phyloP scores from a whole-genome alignment of 2,797 vertebrate genomes.

The Brachyrhaphis roseni region DNA sequence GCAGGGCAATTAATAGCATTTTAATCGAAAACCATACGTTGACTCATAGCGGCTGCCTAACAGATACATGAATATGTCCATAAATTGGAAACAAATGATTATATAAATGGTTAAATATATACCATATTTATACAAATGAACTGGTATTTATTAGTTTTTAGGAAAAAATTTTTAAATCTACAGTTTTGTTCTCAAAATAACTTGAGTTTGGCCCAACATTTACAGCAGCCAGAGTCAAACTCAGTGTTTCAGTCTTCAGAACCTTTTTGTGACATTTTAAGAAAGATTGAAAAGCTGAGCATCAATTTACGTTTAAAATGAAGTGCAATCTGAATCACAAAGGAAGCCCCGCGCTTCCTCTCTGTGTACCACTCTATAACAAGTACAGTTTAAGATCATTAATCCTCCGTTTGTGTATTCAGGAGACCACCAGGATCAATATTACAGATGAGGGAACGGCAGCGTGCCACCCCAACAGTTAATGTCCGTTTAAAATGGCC shows the following conservation, averaged over 20 bases:
- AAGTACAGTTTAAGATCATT: constrained; percentile 61
- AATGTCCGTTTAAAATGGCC: constrained; percentile 81
- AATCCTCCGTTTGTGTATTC: constrained; percentile 75
- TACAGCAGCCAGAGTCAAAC: background rate
- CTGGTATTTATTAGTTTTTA: background rate
- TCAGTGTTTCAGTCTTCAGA: background rate
- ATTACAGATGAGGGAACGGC: constrained; percentile 70
- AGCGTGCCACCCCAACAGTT: constrained; percentile 68
- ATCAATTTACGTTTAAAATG: background rate
- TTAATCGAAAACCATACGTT: no score
- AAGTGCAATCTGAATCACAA: background rate
- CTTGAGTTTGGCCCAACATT: background rate
- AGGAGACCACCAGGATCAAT: constrained; percentile 74
- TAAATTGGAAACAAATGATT: background rate
- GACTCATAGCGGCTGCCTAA: background rate
- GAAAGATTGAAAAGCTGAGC: background rate
- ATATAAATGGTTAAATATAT: no score
- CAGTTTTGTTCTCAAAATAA: background rate
- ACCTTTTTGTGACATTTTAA: background rate
- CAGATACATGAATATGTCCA: background rate
- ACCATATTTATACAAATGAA: background rate
- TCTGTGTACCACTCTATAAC: constrained; percentile 16
- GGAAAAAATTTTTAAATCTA: background rate
- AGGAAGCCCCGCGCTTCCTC: background rate
- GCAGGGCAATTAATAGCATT: no score